Percentiles rank a stretch among this genome's conserved stretches.
phyloP scores from a whole-genome alignment of 2,797 vertebrate genomes.

The Serranus cabrilla region DNA sequence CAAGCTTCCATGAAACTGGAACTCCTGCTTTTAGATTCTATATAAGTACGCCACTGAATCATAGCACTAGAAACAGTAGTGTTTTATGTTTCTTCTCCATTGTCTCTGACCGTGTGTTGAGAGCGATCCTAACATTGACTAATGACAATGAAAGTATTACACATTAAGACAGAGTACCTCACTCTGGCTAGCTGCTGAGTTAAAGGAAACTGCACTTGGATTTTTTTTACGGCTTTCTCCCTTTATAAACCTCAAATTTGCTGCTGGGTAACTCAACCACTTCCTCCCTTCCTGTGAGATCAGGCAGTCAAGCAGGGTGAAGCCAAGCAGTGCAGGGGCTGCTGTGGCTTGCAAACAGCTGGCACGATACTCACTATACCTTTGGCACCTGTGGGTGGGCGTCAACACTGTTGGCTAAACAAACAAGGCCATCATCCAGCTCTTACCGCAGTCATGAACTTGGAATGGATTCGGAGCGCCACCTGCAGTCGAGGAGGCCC shows the following conservation, averaged over 20 bases:
- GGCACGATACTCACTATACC: slow-evolving; percentile 69
- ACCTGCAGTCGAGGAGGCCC: slow-evolving; percentile 59
- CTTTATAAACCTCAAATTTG: slow-evolving; percentile 84
- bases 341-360: slow-evolving; percentile 78
- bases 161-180: slow-evolving; percentile 40
- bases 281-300: slow-evolving; percentile 83
- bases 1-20: slow-evolving; percentile 35
- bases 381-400: slow-evolving; percentile 83
- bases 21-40: not conserved
- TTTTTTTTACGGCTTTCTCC: slow-evolving; percentile 67
- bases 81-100: not conserved
- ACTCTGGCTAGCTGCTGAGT: slow-evolving; percentile 48
- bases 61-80: not conserved
- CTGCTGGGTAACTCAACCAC: slow-evolving; percentile 82
- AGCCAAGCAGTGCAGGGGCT: slow-evolving; percentile 64
- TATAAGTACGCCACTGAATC: slow-evolving; percentile 5
- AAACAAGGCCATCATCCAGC: slow-evolving; percentile 70
- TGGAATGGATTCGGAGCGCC: slow-evolving; percentile 48
- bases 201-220: slow-evolving; percentile 64
- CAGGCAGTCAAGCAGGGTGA: slow-evolving; percentile 75
- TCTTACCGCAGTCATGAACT: slow-evolving; percentile 45
- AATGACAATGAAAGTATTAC: slow-evolving; percentile 44
- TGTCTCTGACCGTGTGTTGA: slow-evolving; percentile 17
- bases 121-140: slow-evolving; percentile 1
- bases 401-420: slow-evolving; percentile 79